Evolutionary conservation across 2,888 invertebrate species (phyloP).

Genomic region (Agonopterix heracliana): DNA sequence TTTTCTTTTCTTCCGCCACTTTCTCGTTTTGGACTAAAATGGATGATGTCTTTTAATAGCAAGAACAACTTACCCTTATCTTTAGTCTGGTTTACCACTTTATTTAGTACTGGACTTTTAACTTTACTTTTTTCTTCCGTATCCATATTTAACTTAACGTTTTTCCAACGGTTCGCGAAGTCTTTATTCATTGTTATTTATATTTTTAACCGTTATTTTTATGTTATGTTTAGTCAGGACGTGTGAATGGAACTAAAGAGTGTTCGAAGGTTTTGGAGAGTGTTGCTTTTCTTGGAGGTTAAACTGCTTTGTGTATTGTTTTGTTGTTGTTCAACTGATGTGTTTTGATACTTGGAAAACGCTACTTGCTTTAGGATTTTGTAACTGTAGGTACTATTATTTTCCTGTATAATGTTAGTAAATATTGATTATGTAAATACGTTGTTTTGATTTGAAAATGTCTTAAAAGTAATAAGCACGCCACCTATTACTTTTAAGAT

Average conservation of each 20-base stretch:
- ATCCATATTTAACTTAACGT: constrained; percentile 44
- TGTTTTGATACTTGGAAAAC: constrained; percentile 29
- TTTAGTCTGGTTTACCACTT: constrained; percentile 40
- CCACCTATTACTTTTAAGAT: too few relatives aligned
- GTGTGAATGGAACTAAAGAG: constrained; percentile 20
- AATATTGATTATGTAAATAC: too few relatives aligned
- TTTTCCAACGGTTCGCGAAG: constrained; percentile 51
- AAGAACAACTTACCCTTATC: constrained; percentile 45
- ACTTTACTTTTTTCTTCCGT: constrained; percentile 27
- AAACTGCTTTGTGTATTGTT: constrained; percentile 28
- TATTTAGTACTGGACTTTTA: constrained; percentile 32
- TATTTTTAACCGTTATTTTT: constrained; percentile 1
- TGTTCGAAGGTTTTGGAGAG: constrained; percentile 15
- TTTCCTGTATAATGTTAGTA: too few relatives aligned
- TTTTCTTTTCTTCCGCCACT: too few relatives aligned
- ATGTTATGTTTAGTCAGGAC: constrained; percentile 5
- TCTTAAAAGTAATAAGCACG: too few relatives aligned
- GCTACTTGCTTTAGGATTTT: not conserved
- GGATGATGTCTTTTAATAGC: too few relatives aligned
- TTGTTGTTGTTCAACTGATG: constrained; percentile 10
- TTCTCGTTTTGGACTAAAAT: too few relatives aligned
- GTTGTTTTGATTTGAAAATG: too few relatives aligned
- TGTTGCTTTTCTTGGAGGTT: constrained; percentile 29
- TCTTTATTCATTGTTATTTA: constrained; percentile 38
- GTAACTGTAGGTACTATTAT: too few relatives aligned